Conservation (phyloP, 2,888 invertebrate genomes). For the Gonocerus acuteangulatus region DNA sequence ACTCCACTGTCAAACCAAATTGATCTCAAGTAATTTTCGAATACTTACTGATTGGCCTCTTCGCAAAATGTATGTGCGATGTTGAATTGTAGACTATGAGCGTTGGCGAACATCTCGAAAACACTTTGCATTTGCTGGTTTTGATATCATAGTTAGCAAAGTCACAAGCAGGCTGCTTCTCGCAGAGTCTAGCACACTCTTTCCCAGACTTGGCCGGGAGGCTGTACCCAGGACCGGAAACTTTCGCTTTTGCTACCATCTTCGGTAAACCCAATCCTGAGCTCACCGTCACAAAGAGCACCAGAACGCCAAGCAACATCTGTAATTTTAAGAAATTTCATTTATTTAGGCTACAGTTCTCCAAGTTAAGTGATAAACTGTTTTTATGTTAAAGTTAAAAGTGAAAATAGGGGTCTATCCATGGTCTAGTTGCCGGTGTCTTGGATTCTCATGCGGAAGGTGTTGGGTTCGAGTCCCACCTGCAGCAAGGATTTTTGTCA, state of each 20-base stretch:
- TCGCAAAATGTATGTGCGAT: conserved; percentile 34
- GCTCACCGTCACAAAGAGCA: conserved; percentile 4
- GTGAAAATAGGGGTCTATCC: too few relatives aligned
- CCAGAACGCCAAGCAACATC: neutral
- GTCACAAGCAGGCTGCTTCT: conserved; percentile 33
- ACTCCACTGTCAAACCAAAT: too few relatives aligned
- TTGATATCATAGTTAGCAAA: conserved; percentile 34
- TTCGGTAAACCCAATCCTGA: neutral
- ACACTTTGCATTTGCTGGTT: conserved; percentile 34
- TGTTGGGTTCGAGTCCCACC: too few relatives aligned
- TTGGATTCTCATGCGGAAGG: too few relatives aligned
- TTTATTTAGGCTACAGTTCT: too few relatives aligned
- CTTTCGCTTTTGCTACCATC: conserved; percentile 28
- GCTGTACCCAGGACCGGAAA: conserved; percentile 29
- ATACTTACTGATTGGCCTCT: conserved; percentile 35
- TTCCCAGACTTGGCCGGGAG: conserved; percentile 23
- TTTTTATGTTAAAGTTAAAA: too few relatives aligned
- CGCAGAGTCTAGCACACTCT: conserved; percentile 30
- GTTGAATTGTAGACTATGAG: conserved; percentile 26
- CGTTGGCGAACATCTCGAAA: conserved; percentile 32
- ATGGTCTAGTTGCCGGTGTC: too few relatives aligned
- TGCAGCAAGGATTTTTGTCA: too few relatives aligned
- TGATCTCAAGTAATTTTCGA: too few relatives aligned
- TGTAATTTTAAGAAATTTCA: neutral
- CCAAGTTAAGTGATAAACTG: neutral